Percentiles rank a stretch among this genome's conserved stretches.
These are phyloP conservation scores for Hipparchia sbordonii DNA, from an alignment of 2,888 invertebrate genomes.

Conservation along the genomic window DNA sequence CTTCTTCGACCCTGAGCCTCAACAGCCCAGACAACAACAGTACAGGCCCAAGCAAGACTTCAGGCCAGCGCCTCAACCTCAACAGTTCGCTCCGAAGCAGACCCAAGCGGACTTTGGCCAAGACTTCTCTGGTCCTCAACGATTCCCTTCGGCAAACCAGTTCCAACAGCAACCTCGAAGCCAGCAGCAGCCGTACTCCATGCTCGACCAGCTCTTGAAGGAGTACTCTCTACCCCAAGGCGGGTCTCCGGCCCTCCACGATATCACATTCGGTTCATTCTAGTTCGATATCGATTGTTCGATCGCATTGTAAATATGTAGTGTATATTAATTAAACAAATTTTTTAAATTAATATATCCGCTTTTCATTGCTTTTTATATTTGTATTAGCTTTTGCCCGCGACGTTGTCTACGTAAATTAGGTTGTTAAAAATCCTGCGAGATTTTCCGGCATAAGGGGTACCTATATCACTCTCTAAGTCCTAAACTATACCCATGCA, in stretches of 20 bases:
- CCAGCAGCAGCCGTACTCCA: constrained; percentile 62
- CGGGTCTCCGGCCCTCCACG: constrained; percentile 88
- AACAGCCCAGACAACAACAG: constrained; percentile 58
- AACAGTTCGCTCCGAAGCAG: constrained; percentile 52
- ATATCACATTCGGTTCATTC: constrained; percentile 92
- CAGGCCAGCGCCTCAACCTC: constrained; percentile 57
- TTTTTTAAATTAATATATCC: constrained; percentile 42
- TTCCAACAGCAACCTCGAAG: constrained; percentile 49
- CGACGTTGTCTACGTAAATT: no score
- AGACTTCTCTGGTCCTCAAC: constrained; percentile 48
- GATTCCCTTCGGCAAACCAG: constrained; percentile 47
- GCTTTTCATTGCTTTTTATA: constrained; percentile 24
- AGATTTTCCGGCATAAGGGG: no score
- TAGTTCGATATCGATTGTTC: constrained; percentile 65
- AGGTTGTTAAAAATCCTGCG: no score
- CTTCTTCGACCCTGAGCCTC: constrained; percentile 64
- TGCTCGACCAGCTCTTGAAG: constrained; percentile 91
- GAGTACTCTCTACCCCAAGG: constrained; percentile 90
- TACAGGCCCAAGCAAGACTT: constrained; percentile 67
- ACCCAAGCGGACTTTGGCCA: constrained; percentile 55
- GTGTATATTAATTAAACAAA: constrained; percentile 59
- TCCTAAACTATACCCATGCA: no score
- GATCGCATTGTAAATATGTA: constrained; percentile 69
- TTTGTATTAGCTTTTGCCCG: no score
- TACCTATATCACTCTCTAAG: no score